A percentile compares a stretch with the other conserved stretches of the same genome.
phyloP scores from a whole-genome alignment of 2,797 vertebrate genomes.

The Psittacula derbiana region DNA sequence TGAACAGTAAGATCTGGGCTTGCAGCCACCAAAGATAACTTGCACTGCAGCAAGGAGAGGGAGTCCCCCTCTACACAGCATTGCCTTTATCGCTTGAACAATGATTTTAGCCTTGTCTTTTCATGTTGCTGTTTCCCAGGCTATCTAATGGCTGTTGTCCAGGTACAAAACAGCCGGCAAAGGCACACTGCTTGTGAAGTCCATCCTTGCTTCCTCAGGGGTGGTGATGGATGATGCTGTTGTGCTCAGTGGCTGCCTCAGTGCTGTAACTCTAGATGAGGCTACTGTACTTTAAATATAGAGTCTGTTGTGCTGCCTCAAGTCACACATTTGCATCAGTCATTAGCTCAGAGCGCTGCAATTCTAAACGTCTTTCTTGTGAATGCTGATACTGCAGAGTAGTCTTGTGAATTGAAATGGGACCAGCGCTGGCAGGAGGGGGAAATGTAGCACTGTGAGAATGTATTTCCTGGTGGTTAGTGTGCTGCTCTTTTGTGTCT shows the following conservation, averaged over 20 bases:
- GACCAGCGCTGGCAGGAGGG: neutral
- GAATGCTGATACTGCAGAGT: neutral
- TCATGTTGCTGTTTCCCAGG: neutral
- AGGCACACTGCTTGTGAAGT: neutral
- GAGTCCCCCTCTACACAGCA: neutral
- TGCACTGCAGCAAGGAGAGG: neutral
- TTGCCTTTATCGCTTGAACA: neutral
- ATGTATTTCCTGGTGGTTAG: neutral
- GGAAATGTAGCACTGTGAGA: neutral
- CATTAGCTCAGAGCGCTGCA: neutral
- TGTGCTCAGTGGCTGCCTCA: neutral
- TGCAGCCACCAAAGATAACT: neutral
- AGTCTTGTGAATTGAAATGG: neutral
- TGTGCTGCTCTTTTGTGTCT: neutral
- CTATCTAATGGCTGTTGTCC: neutral
- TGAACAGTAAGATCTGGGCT: neutral
- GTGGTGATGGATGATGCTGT: neutral
- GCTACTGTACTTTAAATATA: conserved; percentile 21
- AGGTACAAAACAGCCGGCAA: neutral
- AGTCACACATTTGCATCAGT: neutral
- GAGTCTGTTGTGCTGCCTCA: neutral
- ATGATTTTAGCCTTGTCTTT: neutral
- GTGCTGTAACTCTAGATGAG: neutral
- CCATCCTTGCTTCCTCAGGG: neutral
- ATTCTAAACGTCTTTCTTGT: neutral